Evolutionary conservation across 1,140 invertebrate species (phyloP).

Genomic region (Glossosoma conforme): DNA sequence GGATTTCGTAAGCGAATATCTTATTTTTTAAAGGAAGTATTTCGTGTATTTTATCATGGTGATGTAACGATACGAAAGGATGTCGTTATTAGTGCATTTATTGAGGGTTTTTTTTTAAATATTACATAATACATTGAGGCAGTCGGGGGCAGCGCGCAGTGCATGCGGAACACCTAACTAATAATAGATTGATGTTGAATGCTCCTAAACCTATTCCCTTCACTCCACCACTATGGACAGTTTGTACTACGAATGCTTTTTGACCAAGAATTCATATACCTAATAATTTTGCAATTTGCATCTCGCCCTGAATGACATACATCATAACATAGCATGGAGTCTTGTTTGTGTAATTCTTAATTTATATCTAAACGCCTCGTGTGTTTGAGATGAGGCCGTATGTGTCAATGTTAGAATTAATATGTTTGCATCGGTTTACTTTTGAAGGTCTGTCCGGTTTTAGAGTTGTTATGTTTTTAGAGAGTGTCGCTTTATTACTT

Average conservation of each 20-base stretch:
- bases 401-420: slow-evolving; percentile 20
- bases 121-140: too few species aligned
- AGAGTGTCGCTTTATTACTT: slow-evolving; percentile 27
- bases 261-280: slow-evolving; percentile 22
- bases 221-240: slow-evolving; percentile 25
- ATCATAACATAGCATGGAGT: slow-evolving; percentile 31
- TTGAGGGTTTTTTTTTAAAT: too few species aligned
- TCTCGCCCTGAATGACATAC: slow-evolving; percentile 25
- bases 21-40: too few species aligned
- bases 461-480: too few species aligned
- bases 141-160: not conserved
- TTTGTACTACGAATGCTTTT: slow-evolving; percentile 26
- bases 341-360: slow-evolving; percentile 12
- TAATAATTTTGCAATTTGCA: slow-evolving; percentile 28
- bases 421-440: slow-evolving; percentile 19
- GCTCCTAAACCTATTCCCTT: slow-evolving; percentile 8
- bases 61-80: too few species aligned
- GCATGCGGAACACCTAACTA: too few species aligned
- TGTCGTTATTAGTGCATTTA: too few species aligned
- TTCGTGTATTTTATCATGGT: too few species aligned
- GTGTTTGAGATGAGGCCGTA: slow-evolving; percentile 7
- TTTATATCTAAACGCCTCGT: not conserved
- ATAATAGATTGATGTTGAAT: slow-evolving; percentile 27
- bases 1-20: too few species aligned
- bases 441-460: too few species aligned